Conservation (phyloP, 2,113 vertebrate genomes). For the Atractosteus spatula region DNA sequence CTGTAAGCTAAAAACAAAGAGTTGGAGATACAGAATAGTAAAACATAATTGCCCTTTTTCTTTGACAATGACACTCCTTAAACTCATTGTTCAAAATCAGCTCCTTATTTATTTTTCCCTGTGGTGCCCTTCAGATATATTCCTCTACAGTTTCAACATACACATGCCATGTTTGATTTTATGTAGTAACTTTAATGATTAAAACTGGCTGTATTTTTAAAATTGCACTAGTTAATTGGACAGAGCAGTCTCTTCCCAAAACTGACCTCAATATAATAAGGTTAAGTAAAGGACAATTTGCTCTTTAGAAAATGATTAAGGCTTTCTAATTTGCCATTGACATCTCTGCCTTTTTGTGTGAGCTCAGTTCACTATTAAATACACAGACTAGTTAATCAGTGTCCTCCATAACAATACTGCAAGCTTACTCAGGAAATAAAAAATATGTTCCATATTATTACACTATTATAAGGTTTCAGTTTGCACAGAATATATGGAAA, state of each 20-base stretch:
- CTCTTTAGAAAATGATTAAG: neutral
- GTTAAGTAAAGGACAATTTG: slow-evolving; percentile 4
- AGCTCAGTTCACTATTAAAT: no score
- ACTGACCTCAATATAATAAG: slow-evolving; percentile 6
- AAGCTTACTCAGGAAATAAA: no score
- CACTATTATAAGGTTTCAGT: no score
- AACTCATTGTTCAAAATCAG: neutral
- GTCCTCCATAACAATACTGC: no score
- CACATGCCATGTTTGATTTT: neutral
- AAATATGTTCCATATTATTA: no score
- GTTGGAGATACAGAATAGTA: no score
- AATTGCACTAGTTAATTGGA: slow-evolving; percentile 11
- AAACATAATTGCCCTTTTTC: no score
- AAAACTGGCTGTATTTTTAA: neutral
- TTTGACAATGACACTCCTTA: no score
- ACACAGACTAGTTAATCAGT: no score
- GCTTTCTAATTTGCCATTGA: neutral
- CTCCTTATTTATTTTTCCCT: neutral
- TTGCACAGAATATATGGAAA: no score
- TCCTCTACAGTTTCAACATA: neutral
- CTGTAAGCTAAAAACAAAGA: neutral
- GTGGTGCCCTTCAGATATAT: no score
- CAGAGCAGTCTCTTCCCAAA: slow-evolving; percentile 6
- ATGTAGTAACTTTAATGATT: neutral
- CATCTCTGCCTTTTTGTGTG: no score